phyloP scores from a whole-genome alignment of 2,797 vertebrate genomes.

The Dermochelys coriacea region DNA sequence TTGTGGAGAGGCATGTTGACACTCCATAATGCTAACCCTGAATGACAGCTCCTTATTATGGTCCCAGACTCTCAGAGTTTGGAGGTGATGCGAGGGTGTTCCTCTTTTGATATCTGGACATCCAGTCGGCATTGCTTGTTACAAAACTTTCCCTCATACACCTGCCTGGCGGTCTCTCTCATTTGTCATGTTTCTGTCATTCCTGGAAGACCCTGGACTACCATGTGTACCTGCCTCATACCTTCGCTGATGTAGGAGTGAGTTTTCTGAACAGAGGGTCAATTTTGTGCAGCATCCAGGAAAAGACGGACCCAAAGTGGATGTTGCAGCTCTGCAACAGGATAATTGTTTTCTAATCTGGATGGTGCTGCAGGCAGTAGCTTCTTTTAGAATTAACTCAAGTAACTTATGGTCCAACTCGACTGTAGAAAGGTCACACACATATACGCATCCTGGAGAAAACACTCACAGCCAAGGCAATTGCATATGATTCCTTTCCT shows the following conservation, averaged over 20 bases:
- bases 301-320: background rate
- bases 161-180: background rate
- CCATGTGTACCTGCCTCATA: background rate
- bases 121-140: background rate
- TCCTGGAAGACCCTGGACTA: background rate
- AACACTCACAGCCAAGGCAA: background rate
- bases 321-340: background rate
- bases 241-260: background rate
- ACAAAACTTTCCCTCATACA: background rate
- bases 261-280: background rate
- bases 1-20: background rate
- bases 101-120: background rate
- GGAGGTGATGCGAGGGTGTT: fast-evolving
- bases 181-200: background rate
- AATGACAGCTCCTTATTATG: background rate
- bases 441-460: background rate
- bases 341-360: background rate
- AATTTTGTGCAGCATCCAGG: background rate
- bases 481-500: background rate
- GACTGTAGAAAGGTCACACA: background rate
- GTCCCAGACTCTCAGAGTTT: background rate
- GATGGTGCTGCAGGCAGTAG: background rate
- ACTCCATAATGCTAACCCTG: background rate
- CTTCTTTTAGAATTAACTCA: background rate
- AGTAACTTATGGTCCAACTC: background rate